Evolutionary conservation across 2,888 invertebrate genomes (phyloP).

Genomic region (Neoascia interrupta): DNA sequence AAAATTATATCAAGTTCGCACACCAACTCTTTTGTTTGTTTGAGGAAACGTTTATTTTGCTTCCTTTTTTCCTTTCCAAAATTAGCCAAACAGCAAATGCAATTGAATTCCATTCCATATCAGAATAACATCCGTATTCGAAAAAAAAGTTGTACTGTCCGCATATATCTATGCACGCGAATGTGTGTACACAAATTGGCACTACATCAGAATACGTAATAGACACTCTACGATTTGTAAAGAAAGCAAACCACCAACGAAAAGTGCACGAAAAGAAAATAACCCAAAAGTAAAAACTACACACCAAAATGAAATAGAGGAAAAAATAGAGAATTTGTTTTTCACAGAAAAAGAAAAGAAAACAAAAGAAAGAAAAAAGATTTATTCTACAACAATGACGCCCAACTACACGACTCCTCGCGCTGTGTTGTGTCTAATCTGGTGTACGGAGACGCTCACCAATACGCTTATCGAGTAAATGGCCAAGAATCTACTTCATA

Average conservation of each 20-base stretch:
- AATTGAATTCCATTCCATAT: slow-evolving; percentile 63
- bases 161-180: not conserved
- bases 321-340: slow-evolving; percentile 31
- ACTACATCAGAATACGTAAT: slow-evolving; percentile 61
- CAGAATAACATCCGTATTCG: slow-evolving; percentile 54
- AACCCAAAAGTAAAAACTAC: slow-evolving; percentile 18
- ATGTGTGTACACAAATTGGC: slow-evolving; percentile 48
- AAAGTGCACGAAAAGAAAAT: slow-evolving; percentile 43
- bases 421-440: not conserved
- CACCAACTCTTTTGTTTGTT: slow-evolving; percentile 55
- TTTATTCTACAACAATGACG: slow-evolving; percentile 21
- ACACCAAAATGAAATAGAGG: not conserved
- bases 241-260: slow-evolving; percentile 50
- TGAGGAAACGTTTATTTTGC: not conserved
- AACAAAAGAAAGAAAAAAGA: not conserved
- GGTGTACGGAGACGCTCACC: slow-evolving; percentile 17
- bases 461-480: slow-evolving; percentile 2
- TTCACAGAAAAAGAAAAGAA: slow-evolving; percentile 23
- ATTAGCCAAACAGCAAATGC: slow-evolving; percentile 45
- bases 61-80: not conserved
- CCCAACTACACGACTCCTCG: not conserved
- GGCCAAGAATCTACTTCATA: slow-evolving; percentile 42
- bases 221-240: slow-evolving; percentile 40
- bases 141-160: not conserved
- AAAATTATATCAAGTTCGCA: slow-evolving; percentile 44